Base-by-base conservation (phyloP, 2,797 vertebrate species). In the Steatocranus sp. region DNA sequence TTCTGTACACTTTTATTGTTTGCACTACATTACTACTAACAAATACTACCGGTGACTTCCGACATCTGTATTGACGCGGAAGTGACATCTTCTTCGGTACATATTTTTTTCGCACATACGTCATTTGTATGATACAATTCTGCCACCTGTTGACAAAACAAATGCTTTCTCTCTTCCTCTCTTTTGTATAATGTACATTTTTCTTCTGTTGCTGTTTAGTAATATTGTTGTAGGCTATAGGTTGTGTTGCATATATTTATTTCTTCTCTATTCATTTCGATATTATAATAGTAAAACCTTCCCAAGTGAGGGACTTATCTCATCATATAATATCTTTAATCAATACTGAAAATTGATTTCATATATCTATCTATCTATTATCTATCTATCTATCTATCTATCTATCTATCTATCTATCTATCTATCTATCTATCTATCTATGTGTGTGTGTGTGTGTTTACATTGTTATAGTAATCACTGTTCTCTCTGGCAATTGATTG, bases 1-100 rank as follows among this genome's bases (percentile, higher is more conserved):
- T 46, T 15, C 4, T 11, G 18, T 2, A 2, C 8, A 15, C 5
- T 2, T 18, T 36, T 49, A 4, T 41, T 20, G 11, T 9, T 8
- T 15, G 9, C 12, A 9, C 14, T 25, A 61, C 5, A 38, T 5
- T 56, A 4, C 5, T 17, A 54, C 75, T 30, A 63, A 76, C n/a
- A 74, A 78, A 34, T 3, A 5, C 48, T 48, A 7, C 79, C 2
- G 1, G 5, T 75, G 5, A 51, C 68, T 88, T 86, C 82, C 83
- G 15, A 34, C 11, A n/a, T 10, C 9, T 7, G 8, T 11, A 4
- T 30, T 82, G 70, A 88, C 82, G 78, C 80, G 87, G 86, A 91
- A 91, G 85, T 83, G 32, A n/a, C n/a, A 2, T 86, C 82, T 70
- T 70, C 66, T 70, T 70, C 20, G 66, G 36, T 27, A 18, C 38